Percentiles rank a stretch among this genome's conserved stretches.
phyloP scores from a whole-genome alignment of 2,113 vertebrate genomes.

The Panurus biarmicus region DNA sequence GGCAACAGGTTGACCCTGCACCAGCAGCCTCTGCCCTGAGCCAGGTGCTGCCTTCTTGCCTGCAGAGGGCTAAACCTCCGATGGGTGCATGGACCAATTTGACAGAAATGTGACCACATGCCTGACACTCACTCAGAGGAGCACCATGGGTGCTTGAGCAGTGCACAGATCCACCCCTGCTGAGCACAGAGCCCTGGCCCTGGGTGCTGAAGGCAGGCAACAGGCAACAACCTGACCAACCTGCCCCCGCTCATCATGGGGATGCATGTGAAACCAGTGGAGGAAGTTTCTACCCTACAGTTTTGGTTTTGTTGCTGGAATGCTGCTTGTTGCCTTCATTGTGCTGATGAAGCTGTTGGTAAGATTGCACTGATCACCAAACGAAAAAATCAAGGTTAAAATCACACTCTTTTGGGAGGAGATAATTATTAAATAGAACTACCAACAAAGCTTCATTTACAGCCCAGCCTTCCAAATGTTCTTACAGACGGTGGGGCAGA shows the following conservation, averaged over 20 bases:
- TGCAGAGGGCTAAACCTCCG: not conserved
- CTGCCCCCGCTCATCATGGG: not conserved
- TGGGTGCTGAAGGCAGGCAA: not conserved
- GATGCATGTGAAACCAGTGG: not conserved
- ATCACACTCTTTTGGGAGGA: not conserved
- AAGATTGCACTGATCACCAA: not conserved
- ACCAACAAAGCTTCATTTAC: not conserved
- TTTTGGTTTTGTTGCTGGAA: not conserved
- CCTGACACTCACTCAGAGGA: not conserved
- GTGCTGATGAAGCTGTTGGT: not conserved
- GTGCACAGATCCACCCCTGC: not conserved
- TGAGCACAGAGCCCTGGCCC: not conserved
- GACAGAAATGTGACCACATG: not conserved
- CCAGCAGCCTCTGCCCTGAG: not conserved
- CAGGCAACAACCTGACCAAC: not conserved
- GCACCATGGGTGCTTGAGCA: not conserved
- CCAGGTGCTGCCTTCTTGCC: not conserved
- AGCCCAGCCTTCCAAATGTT: not conserved
- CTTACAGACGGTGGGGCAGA: not conserved
- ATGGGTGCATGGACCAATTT: rapidly evolving
- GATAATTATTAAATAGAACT: not conserved
- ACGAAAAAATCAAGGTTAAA: not conserved
- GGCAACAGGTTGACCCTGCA: not conserved
- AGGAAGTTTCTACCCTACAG: not conserved
- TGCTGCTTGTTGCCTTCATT: not conserved